Evolutionary conservation across 92 coral and sea anemone genomes (phyloP), one percentile per base, ranked within the genome.

Genomic region (Pocillopora grandis): DNA sequence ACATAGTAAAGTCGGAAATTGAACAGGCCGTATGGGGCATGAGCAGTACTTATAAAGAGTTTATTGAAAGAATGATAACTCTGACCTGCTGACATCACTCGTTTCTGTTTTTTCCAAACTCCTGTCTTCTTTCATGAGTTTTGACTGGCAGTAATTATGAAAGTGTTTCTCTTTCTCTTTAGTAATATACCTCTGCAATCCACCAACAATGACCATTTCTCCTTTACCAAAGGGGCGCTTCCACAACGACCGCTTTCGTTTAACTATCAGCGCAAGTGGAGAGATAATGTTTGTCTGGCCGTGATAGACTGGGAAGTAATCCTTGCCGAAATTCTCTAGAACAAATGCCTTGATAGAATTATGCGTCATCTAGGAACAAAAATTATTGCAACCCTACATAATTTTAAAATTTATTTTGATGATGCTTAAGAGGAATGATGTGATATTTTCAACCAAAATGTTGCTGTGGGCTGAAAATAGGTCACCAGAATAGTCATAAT

Each of bases 191-290:
- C 69, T 91, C 68, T 88, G 86, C 66, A 91, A 81, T 36, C 77
- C 84, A 8, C 85, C 88, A 12, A 88, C 67, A 20, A 86, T 58
- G 15, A 62, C 75, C 80, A 88, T 79, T 72, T 88, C 92, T 10
- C 86, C 79, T 72, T 75, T 89, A 15, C 82, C 88, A 49, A 88
- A 91, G 3, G 94, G 92, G 19, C 88, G 81, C 78, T 88, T 91
- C 92, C 92, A 91, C 92, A 92, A 91, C 12, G 67, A 73, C 33
- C 92, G 88, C 35, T 65, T 88, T 14, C 71, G 91, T 55, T 88
- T 88, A 56, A 71, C 81, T 10, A 89, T 84, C 31, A 86, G 65
- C 52, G 85, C 84, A 55, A 80, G 20, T 3, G 84, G 84, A 7
- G 66, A 16, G 21, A 80, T 31, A 21, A 80, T 55, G 76, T 80